Percentiles rank a stretch among this genome's conserved stretches.
phyloP scores from a whole-genome alignment of 92 coral and sea anemone species.

The Porites divaricata region DNA sequence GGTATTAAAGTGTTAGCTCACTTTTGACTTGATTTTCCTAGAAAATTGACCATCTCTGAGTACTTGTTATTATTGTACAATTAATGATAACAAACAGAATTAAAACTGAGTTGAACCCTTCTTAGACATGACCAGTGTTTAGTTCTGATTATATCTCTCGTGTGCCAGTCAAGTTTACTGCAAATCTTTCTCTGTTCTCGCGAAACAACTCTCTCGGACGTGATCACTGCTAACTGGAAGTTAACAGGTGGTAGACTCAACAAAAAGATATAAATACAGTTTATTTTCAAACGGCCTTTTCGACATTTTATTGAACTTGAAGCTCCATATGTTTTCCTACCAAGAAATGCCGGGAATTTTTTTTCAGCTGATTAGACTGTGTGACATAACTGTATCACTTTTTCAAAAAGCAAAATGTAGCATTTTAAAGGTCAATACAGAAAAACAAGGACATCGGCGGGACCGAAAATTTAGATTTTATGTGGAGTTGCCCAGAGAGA shows the following conservation, averaged over 20 bases:
- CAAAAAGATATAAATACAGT: neutral
- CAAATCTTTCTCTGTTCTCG: slow-evolving; percentile 9
- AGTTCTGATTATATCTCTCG: neutral
- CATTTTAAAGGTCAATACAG: too few species aligned
- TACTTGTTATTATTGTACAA: neutral
- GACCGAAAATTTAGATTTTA: too few species aligned
- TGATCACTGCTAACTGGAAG: neutral
- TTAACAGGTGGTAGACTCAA: neutral
- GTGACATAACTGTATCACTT: neutral
- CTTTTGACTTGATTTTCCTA: too few species aligned
- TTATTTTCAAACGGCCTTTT: neutral
- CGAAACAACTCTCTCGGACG: neutral
- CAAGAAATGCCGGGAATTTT: neutral
- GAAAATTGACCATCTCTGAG: neutral
- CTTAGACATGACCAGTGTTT: slow-evolving; percentile 9
- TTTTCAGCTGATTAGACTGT: neutral
- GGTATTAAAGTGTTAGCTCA: too few species aligned
- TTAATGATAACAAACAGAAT: neutral
- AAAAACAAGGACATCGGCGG: too few species aligned
- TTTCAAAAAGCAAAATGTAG: too few species aligned
- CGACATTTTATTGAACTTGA: neutral
- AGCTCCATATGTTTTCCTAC: slow-evolving; percentile 26
- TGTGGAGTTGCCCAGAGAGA: too few species aligned
- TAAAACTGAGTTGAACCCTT: neutral
- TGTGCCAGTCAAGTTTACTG: slow-evolving; percentile 11